These are phyloP conservation scores for Leucoma salicis DNA, from an alignment of 2,888 invertebrate genomes.

Conservation along the genomic window DNA sequence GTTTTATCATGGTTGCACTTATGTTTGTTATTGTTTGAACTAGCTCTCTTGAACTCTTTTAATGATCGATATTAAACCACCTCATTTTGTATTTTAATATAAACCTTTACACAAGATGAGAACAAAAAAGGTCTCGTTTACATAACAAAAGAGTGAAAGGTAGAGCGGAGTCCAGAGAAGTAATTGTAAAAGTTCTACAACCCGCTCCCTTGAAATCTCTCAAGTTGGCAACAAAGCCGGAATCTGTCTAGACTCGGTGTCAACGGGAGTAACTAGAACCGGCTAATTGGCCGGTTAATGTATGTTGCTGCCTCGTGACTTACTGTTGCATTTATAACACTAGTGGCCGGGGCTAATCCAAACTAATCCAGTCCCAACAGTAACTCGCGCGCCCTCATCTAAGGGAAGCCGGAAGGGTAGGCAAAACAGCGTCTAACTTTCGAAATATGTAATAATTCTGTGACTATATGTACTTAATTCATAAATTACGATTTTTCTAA, in stretches of 20 bases:
- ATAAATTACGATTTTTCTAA: conserved; percentile 18
- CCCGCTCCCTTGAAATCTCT: conserved; percentile 29
- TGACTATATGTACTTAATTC: conserved; percentile 25
- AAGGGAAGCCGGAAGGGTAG: no score
- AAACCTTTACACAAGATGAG: background rate
- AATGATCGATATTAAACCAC: background rate
- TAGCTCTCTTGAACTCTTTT: no score
- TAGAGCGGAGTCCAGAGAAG: background rate
- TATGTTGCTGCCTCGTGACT: conserved; percentile 28
- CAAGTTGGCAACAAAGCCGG: conserved; percentile 42
- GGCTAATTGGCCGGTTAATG: conserved; percentile 59
- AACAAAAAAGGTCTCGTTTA: background rate
- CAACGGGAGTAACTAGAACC: conserved; percentile 36
- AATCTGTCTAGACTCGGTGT: conserved; percentile 57
- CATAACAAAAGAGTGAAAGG: no score
- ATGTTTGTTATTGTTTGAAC: background rate
- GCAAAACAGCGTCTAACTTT: no score
- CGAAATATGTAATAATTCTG: no score
- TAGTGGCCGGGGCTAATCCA: no score
- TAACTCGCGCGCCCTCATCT: no score
- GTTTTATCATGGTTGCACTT: background rate
- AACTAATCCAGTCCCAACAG: no score
- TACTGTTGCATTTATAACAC: conserved; percentile 7
- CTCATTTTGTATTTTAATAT: background rate
- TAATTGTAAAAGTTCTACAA: conserved; percentile 32